Evolutionary conservation across 1,140 invertebrate species (phyloP).

Genomic region (Panagrolaimus sp.): DNA sequence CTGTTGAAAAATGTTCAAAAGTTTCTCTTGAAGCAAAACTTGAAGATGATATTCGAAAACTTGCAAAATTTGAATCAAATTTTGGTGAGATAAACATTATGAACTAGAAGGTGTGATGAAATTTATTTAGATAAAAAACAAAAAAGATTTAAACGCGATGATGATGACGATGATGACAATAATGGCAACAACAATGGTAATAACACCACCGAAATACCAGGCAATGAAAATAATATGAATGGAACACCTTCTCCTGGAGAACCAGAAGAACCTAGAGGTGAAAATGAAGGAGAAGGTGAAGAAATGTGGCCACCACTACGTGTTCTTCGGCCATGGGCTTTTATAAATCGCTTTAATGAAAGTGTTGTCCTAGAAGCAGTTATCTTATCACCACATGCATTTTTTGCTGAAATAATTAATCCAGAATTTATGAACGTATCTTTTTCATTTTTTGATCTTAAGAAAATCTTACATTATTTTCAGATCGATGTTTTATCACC

Average conservation of each 20-base stretch:
- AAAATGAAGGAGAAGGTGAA: neutral
- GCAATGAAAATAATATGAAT: neutral
- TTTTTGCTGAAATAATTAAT: constrained; percentile 8
- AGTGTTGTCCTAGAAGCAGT: neutral
- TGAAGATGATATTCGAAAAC: neutral
- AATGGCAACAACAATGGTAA: too few relatives aligned
- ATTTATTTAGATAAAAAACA: too few relatives aligned
- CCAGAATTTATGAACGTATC: neutral
- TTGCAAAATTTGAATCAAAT: too few relatives aligned
- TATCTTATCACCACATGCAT: neutral
- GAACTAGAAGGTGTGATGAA: too few relatives aligned
- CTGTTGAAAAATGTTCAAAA: neutral
- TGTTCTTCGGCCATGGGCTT: constrained; percentile 1
- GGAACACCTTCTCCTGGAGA: too few relatives aligned
- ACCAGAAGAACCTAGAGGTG: neutral
- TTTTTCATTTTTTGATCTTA: too few relatives aligned
- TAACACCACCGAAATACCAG: neutral
- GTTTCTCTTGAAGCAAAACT: neutral
- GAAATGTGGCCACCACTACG: neutral
- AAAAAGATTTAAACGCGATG: too few relatives aligned
- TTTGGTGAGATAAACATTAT: neutral
- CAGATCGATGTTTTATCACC: constrained; percentile 13
- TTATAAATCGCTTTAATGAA: neutral
- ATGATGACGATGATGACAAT: too few relatives aligned
- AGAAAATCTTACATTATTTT: too few relatives aligned